Conservation (phyloP, 2,113 vertebrate genomes). For the Pan troglodytes region NHGRI_mPanTro3-v2.1_pri NC_072413.2:54161001-54161500, state of each 20-base stretch:
- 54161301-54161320: background rate
- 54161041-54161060: rapidly evolving
- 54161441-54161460: conserved; percentile 1
- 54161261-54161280: rapidly evolving
- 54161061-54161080: background rate
- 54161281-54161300: background rate
- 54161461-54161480: background rate
- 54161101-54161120: background rate
- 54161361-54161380: background rate
- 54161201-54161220: background rate
- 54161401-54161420: background rate
- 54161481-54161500: background rate
- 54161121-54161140: background rate
- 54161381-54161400: background rate
- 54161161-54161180: background rate
- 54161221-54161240: rapidly evolving
- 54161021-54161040: background rate
- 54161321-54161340: background rate
- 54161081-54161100: background rate
- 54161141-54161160: background rate
- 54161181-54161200: background rate
- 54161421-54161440: background rate
- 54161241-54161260: background rate
- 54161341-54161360: background rate
- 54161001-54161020: background rate